phyloP scores from a whole-genome alignment of 2,797 vertebrate genomes.

The Cottoperca gobio region DNA sequence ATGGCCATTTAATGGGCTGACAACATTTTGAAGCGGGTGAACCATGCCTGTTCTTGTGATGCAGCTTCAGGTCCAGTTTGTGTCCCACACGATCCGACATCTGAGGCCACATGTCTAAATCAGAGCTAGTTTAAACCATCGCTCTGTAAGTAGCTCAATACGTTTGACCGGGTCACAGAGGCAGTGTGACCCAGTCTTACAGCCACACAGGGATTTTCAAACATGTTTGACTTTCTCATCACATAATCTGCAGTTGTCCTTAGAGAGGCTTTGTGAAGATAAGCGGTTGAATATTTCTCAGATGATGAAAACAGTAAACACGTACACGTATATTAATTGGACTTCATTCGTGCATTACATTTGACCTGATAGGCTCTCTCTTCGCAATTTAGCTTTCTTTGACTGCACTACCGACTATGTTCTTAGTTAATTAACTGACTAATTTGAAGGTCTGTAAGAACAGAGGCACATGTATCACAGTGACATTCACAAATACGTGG shows the following conservation, averaged over 20 bases:
- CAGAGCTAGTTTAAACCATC: not conserved
- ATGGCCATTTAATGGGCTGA: too few species aligned
- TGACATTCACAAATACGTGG: not conserved
- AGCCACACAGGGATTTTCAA: not conserved
- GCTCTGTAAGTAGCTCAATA: not conserved
- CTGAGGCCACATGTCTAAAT: not conserved
- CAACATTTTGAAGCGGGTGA: too few species aligned
- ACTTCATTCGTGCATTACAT: not conserved
- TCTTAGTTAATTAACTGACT: not conserved
- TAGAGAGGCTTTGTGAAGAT: not conserved
- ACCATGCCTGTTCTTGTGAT: not conserved
- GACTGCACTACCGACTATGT: not conserved
- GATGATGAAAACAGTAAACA: not conserved
- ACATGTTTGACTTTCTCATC: slow-evolving; percentile 5
- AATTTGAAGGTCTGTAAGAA: not conserved
- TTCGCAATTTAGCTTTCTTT: not conserved
- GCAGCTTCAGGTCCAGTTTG: not conserved
- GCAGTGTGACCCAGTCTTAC: slow-evolving; percentile 5
- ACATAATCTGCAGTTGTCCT: not conserved
- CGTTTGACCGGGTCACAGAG: slow-evolving; percentile 8
- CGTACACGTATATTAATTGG: not conserved
- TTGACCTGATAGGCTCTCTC: not conserved
- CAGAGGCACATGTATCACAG: not conserved
- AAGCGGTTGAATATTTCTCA: not conserved
- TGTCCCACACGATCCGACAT: not conserved